Evolutionary conservation across 1,140 invertebrate genomes (phyloP).

Genomic region (Polypedilum vanderplanki): DNA sequence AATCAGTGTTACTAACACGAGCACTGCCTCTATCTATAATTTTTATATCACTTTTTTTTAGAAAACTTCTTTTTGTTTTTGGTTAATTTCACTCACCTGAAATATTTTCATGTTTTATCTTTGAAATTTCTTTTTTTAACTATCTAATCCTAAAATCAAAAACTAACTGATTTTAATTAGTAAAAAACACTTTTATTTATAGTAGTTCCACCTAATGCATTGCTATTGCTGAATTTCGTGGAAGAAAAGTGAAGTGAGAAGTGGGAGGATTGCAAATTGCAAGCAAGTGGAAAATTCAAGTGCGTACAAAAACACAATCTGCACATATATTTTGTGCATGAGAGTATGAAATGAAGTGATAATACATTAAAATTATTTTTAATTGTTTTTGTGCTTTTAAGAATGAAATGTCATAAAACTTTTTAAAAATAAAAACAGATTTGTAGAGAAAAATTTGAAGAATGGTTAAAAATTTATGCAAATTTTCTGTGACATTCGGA

Average conservation of each 20-base stretch:
- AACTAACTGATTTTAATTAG: neutral
- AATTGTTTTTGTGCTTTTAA: too few relatives aligned
- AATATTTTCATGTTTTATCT: neutral
- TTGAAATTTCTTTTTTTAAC: neutral
- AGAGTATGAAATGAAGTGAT: too few relatives aligned
- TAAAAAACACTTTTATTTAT: conserved; percentile 17
- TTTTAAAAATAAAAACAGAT: too few relatives aligned
- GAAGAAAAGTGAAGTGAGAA: neutral
- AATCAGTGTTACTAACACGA: conserved; percentile 13
- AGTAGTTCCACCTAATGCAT: neutral
- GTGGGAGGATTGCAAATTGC: neutral
- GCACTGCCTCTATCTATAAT: conserved; percentile 14
- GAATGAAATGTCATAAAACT: too few relatives aligned
- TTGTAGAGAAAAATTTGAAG: too few relatives aligned
- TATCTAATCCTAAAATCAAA: neutral
- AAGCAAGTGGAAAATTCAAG: too few relatives aligned
- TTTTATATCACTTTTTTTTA: neutral
- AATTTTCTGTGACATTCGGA: too few relatives aligned
- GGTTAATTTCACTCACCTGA: neutral
- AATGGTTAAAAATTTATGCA: too few relatives aligned
- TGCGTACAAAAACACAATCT: too few relatives aligned
- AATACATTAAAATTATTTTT: too few relatives aligned
- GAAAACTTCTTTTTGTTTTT: neutral
- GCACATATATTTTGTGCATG: too few relatives aligned
- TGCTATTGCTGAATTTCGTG: neutral